These are phyloP conservation scores for Dicaeum eximium DNA, from an alignment of 2,113 vertebrate species.

Conservation along the genomic window DNA sequence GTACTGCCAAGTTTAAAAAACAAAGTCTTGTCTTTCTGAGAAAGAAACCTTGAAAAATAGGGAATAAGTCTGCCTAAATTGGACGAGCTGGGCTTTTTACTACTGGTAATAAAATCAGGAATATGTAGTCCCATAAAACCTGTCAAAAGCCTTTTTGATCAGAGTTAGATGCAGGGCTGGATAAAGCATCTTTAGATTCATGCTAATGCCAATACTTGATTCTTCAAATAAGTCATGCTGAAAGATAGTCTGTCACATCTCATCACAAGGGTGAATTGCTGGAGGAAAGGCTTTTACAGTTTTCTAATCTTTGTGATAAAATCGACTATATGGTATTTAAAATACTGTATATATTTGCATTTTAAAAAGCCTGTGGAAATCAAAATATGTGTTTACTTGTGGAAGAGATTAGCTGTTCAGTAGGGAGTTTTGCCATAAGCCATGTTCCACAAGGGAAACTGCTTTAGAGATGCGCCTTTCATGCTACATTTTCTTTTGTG, in stretches of 20 bases:
- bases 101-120: neutral
- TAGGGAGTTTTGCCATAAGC: neutral
- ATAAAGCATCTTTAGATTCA: neutral
- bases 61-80: neutral
- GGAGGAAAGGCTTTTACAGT: conserved; percentile 3
- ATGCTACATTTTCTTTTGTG: neutral
- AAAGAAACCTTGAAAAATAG: neutral
- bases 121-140: neutral
- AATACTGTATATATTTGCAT: neutral
- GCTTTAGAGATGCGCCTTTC: neutral
- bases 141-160: neutral
- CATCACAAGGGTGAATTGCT: neutral
- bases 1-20: neutral
- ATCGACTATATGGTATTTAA: neutral
- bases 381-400: neutral
- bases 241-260: conserved; percentile 9
- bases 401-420: neutral
- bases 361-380: neutral
- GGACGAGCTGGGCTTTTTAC: neutral
- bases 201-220: neutral
- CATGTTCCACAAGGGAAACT: neutral
- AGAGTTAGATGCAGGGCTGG: neutral
- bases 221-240: neutral
- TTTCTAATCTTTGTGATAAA: neutral
- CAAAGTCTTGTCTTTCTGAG: neutral